Percentiles rank a stretch among this genome's conserved stretches.
Conservation (phyloP, 2,113 vertebrate species). For the Marmota flaviventris region DNA sequence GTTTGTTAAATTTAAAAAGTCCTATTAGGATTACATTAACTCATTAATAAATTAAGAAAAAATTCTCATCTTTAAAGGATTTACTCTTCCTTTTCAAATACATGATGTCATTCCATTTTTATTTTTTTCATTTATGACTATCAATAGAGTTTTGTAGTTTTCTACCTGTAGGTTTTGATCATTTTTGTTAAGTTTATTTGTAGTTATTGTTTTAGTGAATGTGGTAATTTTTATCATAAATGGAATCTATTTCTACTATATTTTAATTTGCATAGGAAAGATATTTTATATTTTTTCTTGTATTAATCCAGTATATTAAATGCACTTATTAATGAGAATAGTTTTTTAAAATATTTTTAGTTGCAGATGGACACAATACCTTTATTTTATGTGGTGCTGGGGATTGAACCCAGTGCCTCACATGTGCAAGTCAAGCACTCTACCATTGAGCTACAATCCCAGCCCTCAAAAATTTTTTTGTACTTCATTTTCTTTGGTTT, state of each 20-base stretch:
- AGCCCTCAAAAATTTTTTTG: background rate
- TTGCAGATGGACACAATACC: too few relatives aligned
- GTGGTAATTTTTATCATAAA: background rate
- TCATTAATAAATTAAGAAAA: constrained; percentile 44
- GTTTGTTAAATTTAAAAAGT: constrained; percentile 39
- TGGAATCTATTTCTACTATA: background rate
- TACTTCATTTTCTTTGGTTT: constrained; percentile 28
- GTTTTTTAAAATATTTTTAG: background rate
- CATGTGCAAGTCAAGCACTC: too few relatives aligned
- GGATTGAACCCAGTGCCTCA: too few relatives aligned
- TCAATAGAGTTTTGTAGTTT: constrained; percentile 14
- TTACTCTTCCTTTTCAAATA: constrained; percentile 20
- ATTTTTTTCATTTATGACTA: constrained; percentile 21
- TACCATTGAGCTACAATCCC: too few relatives aligned
- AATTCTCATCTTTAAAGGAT: constrained; percentile 43
- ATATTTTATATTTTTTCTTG: background rate
- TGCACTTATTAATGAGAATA: constrained; percentile 21
- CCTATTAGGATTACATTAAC: background rate
- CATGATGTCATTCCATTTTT: background rate
- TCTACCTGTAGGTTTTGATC: background rate
- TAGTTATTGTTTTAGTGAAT: constrained; percentile 18
- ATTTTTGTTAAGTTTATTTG: constrained; percentile 48
- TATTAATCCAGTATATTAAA: constrained; percentile 10
- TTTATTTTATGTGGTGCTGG: too few relatives aligned
- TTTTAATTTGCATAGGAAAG: constrained; percentile 50